Evolutionary conservation across 2,113 vertebrate genomes (phyloP), one percentile per base, ranked within the genome.

Genomic region (Bos indicus): DNA sequence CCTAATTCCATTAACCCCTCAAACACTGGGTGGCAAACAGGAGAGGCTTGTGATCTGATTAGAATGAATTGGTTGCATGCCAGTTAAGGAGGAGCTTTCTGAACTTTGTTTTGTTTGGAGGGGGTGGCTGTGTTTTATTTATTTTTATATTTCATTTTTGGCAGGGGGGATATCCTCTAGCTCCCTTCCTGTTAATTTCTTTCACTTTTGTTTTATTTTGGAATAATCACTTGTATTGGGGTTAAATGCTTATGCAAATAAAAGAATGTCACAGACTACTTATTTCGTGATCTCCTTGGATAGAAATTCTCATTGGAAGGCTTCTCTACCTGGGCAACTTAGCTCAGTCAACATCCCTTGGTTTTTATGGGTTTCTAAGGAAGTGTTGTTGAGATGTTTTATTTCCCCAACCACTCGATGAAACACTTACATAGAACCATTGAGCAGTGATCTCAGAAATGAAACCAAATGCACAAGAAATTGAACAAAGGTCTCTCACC

Each of bases 1-100:
- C 54, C 77, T 95, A 95, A 95, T 96, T 97, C 80, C 64, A 97
- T 98, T 98, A 99, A 98, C 99, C 97, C 96, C 88, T 98, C 85
- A 96, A 96, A 85, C 77, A 59, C 96, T 80, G 59, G 91, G 91
- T 98, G 83, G 95, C 95, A 98, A 98, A 97, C 16, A 43, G 33
- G 84, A 25, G 89, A 82, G 57, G 84, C n/a, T 93, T 95, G 21
- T 83, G 91, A 98, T 96, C 78, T 91, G 67, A 97, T 97, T 96
- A 97, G 97, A 98, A 98, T 97, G 97, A 98, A 97, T 93, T 97
- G 95, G 93, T 48, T 93, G 16, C 33, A 33, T 83, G 94, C 64
- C 77, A 97, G 98, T 98, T 98, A 98, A 97, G 36, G 93, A 98
- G 43, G 93, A 98, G 23, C 28, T 84, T 78, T 90, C 36, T 71